phyloP scores from a whole-genome alignment of 2,113 vertebrate genomes.

The Syngnathoides biaculeatus region DNA sequence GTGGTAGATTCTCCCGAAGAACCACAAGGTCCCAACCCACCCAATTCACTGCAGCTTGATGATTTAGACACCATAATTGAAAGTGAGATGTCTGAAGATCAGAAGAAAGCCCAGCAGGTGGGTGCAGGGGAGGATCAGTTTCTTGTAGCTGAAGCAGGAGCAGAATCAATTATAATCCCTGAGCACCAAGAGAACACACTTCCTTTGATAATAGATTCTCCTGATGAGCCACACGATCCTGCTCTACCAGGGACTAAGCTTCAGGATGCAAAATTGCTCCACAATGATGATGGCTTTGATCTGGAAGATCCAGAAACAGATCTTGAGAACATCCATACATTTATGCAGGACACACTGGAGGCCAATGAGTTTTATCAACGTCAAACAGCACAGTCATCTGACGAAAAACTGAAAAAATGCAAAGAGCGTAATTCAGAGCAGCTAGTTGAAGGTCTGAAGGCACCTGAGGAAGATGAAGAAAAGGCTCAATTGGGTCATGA shows the following conservation, averaged over 20 bases:
- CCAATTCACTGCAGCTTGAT: background rate
- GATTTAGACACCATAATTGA: background rate
- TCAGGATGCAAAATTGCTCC: background rate
- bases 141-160: background rate
- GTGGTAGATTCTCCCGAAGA: background rate
- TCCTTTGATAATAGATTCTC: background rate
- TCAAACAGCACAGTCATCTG: slow-evolving; percentile 1
- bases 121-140: background rate
- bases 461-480: background rate
- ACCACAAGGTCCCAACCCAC: slow-evolving; percentile 6
- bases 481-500: background rate
- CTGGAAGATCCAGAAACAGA: slow-evolving; percentile 76
- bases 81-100: background rate
- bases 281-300: background rate
- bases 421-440: slow-evolving; percentile 26
- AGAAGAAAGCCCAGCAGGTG: background rate
- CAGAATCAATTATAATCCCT: background rate
- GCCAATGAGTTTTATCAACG: slow-evolving; percentile 20
- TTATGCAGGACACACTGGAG: background rate
- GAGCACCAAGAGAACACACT: background rate
- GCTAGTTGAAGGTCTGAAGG: background rate
- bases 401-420: slow-evolving; percentile 32
- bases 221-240: background rate
- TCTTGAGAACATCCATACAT: background rate
- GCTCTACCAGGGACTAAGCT: slow-evolving; percentile 4